Percentiles rank a stretch among this genome's conserved stretches.
Conservation (phyloP, 2,113 vertebrate genomes). For the Anseranas semipalmata region DNA sequence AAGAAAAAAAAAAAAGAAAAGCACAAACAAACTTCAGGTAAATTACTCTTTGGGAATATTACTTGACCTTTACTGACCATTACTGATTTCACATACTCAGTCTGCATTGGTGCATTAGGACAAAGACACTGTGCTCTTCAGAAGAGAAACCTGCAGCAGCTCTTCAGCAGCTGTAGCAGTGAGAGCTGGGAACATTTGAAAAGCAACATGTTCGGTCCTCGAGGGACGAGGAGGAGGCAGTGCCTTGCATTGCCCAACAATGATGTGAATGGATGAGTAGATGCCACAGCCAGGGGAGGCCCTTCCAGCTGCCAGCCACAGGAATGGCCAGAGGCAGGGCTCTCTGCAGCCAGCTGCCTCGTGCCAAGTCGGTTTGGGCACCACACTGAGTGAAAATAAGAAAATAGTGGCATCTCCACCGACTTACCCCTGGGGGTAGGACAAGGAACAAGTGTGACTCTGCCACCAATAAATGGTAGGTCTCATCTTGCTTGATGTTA, state of each 20-base stretch:
- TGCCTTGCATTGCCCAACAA: background rate
- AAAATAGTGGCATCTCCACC: background rate
- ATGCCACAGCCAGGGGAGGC: background rate
- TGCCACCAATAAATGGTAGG: background rate
- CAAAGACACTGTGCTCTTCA: background rate
- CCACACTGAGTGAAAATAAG: background rate
- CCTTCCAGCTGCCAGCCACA: background rate
- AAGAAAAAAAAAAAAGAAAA: background rate
- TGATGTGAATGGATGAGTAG: background rate
- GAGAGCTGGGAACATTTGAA: background rate
- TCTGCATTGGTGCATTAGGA: background rate
- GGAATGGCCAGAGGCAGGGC: background rate
- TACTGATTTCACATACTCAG: background rate
- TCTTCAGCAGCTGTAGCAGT: background rate
- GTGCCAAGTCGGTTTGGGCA: fast-evolving
- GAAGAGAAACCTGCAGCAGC: background rate
- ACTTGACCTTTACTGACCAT: background rate
- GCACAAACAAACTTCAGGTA: background rate
- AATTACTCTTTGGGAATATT: background rate
- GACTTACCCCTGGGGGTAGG: background rate
- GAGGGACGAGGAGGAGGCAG: background rate
- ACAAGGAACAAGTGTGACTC: background rate
- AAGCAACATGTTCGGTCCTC: background rate
- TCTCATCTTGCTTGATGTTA: background rate
- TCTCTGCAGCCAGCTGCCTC: fast-evolving